Conservation (phyloP, 2,113 vertebrate species). For the Ariopsis seemanni region DNA sequence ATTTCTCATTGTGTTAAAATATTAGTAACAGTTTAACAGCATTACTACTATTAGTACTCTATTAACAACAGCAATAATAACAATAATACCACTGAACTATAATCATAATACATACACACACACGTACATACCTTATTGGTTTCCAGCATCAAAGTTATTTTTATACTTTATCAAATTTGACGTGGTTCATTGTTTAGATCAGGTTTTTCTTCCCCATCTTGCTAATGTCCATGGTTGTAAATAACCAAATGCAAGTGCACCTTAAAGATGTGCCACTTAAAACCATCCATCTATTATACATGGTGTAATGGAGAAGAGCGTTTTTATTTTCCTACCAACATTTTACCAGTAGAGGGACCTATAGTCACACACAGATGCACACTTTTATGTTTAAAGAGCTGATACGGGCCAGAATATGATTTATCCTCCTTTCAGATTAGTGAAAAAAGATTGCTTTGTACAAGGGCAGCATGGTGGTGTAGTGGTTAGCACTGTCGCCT, state of each 20-base stretch:
- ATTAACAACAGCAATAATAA: background rate
- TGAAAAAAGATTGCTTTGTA: background rate
- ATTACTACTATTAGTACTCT: background rate
- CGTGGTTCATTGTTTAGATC: background rate
- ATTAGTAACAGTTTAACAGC: background rate
- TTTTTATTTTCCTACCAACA: background rate
- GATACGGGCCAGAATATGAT: background rate
- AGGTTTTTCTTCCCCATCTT: background rate
- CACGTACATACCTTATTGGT: background rate
- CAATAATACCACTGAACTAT: background rate
- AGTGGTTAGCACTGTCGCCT: too few species aligned
- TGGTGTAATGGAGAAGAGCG: background rate
- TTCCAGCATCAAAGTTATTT: background rate
- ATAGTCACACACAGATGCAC: conserved; percentile 9
- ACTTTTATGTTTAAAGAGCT: background rate
- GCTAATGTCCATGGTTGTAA: background rate
- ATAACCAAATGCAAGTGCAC: background rate
- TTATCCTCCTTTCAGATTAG: background rate
- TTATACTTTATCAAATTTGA: background rate
- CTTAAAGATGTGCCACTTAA: background rate
- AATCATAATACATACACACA: background rate
- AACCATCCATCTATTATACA: background rate
- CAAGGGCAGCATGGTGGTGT: too few species aligned
- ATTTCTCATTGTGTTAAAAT: background rate
- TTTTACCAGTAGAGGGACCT: conserved; percentile 50